Evolutionary conservation across 2,113 vertebrate genomes (phyloP).

Genomic region (Cranoglanis bouderius): DNA sequence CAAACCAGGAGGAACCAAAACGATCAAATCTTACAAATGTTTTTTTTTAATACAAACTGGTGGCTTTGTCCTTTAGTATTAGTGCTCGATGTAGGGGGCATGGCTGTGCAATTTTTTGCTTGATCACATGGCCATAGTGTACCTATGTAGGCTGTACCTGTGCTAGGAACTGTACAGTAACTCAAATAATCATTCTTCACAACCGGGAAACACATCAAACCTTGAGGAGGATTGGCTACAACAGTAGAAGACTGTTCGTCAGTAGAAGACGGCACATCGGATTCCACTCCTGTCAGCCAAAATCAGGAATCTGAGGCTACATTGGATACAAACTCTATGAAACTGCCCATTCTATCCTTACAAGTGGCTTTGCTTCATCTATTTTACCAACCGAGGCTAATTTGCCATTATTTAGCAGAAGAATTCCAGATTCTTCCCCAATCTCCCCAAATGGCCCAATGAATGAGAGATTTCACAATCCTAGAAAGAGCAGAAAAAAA

Average conservation of each 20-base stretch:
- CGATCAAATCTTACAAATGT: too few species aligned
- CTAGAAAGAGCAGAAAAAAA: conserved; percentile 33
- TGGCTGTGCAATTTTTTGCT: too few species aligned
- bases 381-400: background rate
- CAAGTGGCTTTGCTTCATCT: background rate
- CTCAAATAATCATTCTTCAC: background rate
- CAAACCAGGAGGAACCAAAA: too few species aligned
- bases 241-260: background rate
- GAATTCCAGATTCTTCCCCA: background rate
- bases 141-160: background rate
- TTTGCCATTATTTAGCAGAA: background rate
- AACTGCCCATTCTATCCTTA: background rate
- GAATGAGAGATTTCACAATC: background rate
- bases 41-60: too few species aligned
- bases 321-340: background rate
- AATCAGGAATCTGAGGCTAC: too few species aligned
- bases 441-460: background rate
- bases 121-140: background rate
- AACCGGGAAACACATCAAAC: background rate
- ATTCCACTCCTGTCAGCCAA: background rate
- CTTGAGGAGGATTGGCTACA: background rate
- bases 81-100: too few species aligned
- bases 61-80: too few species aligned
- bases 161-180: background rate
- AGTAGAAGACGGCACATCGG: background rate